Conservation (phyloP, 2,888 invertebrate genomes). For the Drosophila histrio region DNA sequence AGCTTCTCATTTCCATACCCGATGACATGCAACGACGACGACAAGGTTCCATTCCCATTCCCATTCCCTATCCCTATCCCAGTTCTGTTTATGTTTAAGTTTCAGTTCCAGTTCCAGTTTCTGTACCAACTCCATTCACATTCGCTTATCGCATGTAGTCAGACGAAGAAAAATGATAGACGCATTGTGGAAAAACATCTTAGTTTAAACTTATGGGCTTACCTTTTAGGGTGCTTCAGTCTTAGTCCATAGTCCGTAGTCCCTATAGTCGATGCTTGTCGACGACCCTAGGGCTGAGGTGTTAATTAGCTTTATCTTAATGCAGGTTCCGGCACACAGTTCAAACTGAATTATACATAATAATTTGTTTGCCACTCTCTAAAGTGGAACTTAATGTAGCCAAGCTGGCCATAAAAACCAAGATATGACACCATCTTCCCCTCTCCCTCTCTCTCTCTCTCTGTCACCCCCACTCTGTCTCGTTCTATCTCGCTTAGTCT, state of each 20-base stretch:
- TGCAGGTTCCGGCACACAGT: conserved; percentile 79
- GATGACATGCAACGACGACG: conserved; percentile 42
- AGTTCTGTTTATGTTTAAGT: background rate
- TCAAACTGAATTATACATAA: conserved; percentile 78
- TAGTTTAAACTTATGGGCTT: conserved; percentile 31
- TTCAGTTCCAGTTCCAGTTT: background rate
- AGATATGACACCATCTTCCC: conserved; percentile 44
- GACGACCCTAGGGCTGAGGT: conserved; percentile 57
- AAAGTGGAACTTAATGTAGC: conserved; percentile 75
- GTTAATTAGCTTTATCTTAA: conserved; percentile 81
- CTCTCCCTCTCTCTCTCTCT: background rate
- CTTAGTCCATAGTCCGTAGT: background rate
- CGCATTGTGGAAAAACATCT: conserved; percentile 46
- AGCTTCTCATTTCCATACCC: conserved; percentile 68
- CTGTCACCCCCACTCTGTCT: background rate
- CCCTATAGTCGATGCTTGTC: background rate
- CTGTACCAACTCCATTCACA: conserved; percentile 32
- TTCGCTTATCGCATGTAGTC: conserved; percentile 59
- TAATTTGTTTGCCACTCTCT: conserved; percentile 78
- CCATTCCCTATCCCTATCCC: background rate
- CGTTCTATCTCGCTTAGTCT: background rate
- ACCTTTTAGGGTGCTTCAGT: conserved; percentile 34
- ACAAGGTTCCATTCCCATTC: background rate
- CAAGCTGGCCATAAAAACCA: conserved; percentile 43
- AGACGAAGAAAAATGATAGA: conserved; percentile 59